These are phyloP conservation scores for Pollimyrus isidori DNA, from an alignment of 2,113 vertebrate species.

Conservation along the genomic window DNA sequence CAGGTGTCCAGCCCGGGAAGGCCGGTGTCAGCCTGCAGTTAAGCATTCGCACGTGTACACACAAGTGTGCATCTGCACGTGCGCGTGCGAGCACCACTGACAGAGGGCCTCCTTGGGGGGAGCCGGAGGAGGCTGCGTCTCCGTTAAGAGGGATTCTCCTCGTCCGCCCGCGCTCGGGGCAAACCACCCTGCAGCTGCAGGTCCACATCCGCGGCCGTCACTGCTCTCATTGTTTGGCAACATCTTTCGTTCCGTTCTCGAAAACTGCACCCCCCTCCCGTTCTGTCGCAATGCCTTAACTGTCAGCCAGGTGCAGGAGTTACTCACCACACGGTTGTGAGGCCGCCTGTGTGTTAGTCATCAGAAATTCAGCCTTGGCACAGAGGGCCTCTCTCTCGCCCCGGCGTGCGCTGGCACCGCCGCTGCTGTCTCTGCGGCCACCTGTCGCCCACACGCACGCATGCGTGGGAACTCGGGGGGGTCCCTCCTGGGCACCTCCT, in stretches of 20 bases:
- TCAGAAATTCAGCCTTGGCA: not conserved
- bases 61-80: not conserved
- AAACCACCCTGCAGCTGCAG: conserved; percentile 14
- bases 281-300: conserved; percentile 21
- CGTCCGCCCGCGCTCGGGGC: not conserved
- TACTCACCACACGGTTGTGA: conserved; percentile 19
- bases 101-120: not conserved
- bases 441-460: not conserved
- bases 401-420: not conserved
- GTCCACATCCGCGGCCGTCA: conserved; percentile 9
- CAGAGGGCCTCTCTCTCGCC: not conserved
- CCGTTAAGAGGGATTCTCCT: not conserved
- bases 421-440: not conserved
- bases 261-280: not conserved
- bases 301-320: conserved; percentile 24
- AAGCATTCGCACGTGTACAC: not conserved
- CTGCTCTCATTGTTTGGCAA: conserved; percentile 19
- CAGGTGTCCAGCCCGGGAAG: not conserved
- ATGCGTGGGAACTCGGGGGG: not conserved
- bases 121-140: not conserved
- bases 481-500: not conserved
- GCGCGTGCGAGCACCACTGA: not conserved
- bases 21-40: not conserved
- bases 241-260: conserved; percentile 18
- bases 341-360: conserved; percentile 11